These are phyloP conservation scores for Drosophila quadrilineata DNA, from an alignment of 1,140 invertebrate genomes.

Conservation along the genomic window DNA sequence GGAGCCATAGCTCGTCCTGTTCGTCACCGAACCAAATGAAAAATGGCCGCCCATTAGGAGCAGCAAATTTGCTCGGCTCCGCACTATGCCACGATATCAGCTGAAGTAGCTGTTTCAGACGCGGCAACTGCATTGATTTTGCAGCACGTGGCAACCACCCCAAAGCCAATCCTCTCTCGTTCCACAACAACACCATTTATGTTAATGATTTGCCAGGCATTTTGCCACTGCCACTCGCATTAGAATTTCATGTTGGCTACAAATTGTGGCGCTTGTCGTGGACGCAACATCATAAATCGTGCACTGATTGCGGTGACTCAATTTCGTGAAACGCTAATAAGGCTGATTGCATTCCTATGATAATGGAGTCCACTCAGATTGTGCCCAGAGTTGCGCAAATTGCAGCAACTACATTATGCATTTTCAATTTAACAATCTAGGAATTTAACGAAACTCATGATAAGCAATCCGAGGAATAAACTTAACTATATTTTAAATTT, in stretches of 20 bases:
- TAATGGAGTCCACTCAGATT: neutral
- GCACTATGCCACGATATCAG: neutral
- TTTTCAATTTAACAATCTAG: constrained; percentile 1
- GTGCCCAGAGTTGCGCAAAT: neutral
- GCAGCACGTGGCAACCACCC: constrained; percentile 36
- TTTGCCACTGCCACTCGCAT: constrained; percentile 32
- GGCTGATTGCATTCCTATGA: constrained; percentile 23
- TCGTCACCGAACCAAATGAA: constrained; percentile 41
- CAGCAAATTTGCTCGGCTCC: constrained; percentile 56
- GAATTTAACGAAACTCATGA: too few species aligned
- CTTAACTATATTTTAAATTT: too few species aligned
- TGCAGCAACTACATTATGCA: neutral
- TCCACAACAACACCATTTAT: constrained; percentile 48
- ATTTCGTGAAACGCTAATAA: constrained; percentile 8
- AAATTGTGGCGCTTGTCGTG: constrained; percentile 14
- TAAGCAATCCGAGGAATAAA: too few species aligned
- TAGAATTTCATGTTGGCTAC: constrained; percentile 33
- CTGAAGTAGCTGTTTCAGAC: neutral
- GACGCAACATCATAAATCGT: constrained; percentile 36
- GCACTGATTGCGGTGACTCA: constrained; percentile 29
- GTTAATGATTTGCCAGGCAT: constrained; percentile 53
- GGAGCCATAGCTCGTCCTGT: constrained; percentile 37
- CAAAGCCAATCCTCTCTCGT: neutral
- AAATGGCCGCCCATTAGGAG: constrained; percentile 61
- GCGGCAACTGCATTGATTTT: constrained; percentile 65